Conservation (phyloP, 2,113 vertebrate genomes). For the Gymnobelideus leadbeateri region DNA sequence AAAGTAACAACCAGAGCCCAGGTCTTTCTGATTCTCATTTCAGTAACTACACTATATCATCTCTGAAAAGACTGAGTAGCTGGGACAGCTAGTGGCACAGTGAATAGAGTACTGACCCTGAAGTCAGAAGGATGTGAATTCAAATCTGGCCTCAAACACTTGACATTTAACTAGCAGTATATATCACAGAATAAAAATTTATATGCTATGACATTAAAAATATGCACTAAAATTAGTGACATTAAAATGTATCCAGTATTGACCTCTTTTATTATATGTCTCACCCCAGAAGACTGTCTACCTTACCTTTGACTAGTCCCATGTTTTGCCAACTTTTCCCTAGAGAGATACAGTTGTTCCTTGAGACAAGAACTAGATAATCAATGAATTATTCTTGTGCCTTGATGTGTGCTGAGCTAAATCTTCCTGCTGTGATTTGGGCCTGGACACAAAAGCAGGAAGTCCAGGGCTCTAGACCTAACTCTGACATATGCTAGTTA, state of each 20-base stretch:
- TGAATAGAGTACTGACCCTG: no score
- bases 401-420: no score
- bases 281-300: not conserved
- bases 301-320: not conserved
- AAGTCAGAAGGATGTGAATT: no score
- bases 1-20: not conserved
- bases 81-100: no score
- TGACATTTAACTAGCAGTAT: no score
- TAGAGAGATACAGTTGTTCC: not conserved
- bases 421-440: no score
- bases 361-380: not conserved
- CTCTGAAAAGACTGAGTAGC: conserved; percentile 42
- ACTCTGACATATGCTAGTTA: not conserved
- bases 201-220: not conserved
- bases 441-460: not conserved
- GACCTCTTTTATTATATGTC: not conserved
- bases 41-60: conserved; percentile 36
- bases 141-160: no score
- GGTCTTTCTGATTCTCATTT: conserved; percentile 39
- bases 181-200: no score
- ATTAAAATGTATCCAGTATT: not conserved
- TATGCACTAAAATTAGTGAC: not conserved
- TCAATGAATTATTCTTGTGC: not conserved
- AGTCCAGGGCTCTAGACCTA: not conserved
- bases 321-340: not conserved